Evolutionary conservation across 2,888 invertebrate species (phyloP).

Genomic region (Dione vanillae): DNA sequence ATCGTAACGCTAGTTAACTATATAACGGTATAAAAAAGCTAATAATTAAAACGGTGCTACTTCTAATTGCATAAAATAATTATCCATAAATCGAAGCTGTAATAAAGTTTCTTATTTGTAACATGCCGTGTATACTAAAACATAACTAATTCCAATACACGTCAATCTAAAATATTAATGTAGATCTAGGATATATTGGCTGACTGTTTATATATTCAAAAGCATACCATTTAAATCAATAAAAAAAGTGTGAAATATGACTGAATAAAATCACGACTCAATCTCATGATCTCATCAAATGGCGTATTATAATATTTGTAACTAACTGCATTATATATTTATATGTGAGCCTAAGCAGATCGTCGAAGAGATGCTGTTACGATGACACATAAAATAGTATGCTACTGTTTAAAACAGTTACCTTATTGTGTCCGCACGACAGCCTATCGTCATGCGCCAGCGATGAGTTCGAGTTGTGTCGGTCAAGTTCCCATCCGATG

Average conservation of each 20-base stretch:
- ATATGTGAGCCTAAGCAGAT: not conserved
- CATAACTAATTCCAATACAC: conserved; percentile 26
- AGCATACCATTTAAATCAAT: conserved; percentile 18
- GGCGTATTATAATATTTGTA: conserved; percentile 11
- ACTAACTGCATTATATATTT: not conserved
- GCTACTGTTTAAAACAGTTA: conserved; percentile 54
- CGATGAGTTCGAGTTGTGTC: conserved; percentile 86
- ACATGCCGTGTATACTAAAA: conserved; percentile 21
- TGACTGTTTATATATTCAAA: conserved; percentile 8
- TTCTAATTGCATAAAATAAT: conserved; percentile 33
- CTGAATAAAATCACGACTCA: conserved; percentile 17
- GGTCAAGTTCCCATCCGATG: conserved; percentile 87
- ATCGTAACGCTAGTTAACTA: conserved; percentile 51
- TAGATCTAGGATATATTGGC: not conserved
- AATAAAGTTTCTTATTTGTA: conserved; percentile 25
- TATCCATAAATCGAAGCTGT: conserved; percentile 17
- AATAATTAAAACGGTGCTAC: conserved; percentile 38
- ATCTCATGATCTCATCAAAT: conserved; percentile 29
- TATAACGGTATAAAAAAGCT: conserved; percentile 46
- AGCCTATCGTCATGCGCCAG: conserved; percentile 84
- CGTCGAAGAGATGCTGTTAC: conserved; percentile 33
- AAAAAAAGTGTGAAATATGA: conserved; percentile 38
- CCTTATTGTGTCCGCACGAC: conserved; percentile 70
- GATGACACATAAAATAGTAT: conserved; percentile 31
- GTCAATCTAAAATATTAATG: conserved; percentile 6